A percentile compares a stretch with the other conserved stretches of the same genome.
These are phyloP conservation scores for Pristiophorus japonicus DNA, from an alignment of 2,113 vertebrate species.

Conservation along the genomic window DNA sequence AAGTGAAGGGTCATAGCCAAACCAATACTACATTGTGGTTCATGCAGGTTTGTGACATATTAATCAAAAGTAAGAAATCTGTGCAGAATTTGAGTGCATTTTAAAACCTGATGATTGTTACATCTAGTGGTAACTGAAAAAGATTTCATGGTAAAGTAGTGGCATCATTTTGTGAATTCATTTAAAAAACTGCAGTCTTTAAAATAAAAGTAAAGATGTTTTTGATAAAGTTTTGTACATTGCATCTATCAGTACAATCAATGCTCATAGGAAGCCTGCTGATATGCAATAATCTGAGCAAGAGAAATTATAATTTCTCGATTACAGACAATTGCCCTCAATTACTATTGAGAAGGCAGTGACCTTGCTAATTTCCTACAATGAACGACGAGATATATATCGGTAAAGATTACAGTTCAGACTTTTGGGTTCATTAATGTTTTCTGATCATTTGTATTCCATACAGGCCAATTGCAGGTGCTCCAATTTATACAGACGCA, in stretches of 20 bases:
- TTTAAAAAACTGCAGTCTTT: neutral
- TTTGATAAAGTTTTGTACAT: neutral
- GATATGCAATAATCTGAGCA: neutral
- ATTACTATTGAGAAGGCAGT: too few relatives aligned
- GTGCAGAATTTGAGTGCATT: neutral
- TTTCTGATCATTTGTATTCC: too few relatives aligned
- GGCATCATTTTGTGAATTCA: neutral
- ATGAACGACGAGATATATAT: neutral
- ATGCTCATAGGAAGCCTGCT: neutral
- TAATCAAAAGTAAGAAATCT: neutral
- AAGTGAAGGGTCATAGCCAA: neutral
- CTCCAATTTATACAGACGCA: too few relatives aligned
- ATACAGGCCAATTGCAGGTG: too few relatives aligned
- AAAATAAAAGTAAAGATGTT: too few relatives aligned
- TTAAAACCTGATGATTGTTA: neutral
- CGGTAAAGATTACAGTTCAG: neutral
- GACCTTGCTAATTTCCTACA: too few relatives aligned
- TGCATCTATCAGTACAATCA: neutral
- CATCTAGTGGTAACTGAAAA: neutral
- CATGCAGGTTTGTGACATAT: neutral
- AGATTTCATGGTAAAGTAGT: neutral
- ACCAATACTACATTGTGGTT: too few relatives aligned
- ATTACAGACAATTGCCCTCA: too few relatives aligned
- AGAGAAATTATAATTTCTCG: too few relatives aligned
- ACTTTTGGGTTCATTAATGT: neutral